Conservation (phyloP, 2,113 vertebrate species). For the Silurus glanis region DNA sequence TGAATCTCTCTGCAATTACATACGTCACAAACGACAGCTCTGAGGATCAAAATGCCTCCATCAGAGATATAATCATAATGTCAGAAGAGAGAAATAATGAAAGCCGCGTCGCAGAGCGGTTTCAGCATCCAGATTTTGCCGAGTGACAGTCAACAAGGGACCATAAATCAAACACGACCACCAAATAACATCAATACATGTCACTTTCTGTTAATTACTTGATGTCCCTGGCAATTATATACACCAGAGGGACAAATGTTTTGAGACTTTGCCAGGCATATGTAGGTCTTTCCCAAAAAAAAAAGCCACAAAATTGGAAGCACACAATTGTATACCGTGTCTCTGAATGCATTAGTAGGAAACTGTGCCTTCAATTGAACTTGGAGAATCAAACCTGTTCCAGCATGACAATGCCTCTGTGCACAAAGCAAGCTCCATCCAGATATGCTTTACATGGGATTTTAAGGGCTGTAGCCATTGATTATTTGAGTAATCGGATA, state of each 20-base stretch:
- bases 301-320: too few species aligned
- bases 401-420: too few species aligned
- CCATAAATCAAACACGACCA: neutral
- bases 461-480: too few species aligned
- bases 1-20: neutral
- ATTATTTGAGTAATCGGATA: too few species aligned
- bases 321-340: too few species aligned
- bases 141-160: neutral
- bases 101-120: neutral
- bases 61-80: constrained; percentile 2
- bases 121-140: neutral
- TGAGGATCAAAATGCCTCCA: neutral
- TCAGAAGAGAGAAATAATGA: neutral
- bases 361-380: too few species aligned
- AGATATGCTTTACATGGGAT: too few species aligned
- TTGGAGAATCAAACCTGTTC: too few species aligned
- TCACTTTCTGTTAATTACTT: neutral
- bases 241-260: neutral
- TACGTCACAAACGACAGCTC: neutral
- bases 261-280: too few species aligned
- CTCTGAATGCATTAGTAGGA: too few species aligned
- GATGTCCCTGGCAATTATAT: neutral
- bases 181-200: neutral
- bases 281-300: too few species aligned
- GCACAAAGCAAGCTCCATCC: too few species aligned